phyloP scores from a whole-genome alignment of 2,797 vertebrate genomes.

The Pangasius mekongensis region DNA sequence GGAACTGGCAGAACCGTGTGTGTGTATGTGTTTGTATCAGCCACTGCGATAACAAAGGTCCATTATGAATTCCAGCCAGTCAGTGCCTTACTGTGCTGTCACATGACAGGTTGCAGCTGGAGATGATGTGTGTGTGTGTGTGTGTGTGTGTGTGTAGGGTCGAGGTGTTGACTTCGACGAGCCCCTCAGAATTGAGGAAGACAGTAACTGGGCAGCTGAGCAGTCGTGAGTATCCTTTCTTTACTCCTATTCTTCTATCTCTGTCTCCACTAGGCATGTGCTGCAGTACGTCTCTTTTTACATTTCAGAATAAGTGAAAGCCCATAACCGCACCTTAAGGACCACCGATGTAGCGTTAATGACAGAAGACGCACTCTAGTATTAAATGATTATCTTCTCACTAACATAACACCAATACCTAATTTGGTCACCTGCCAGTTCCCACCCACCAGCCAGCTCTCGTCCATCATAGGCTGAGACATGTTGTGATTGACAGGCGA shows the following conservation, averaged over 20 bases:
- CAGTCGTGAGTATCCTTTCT: constrained; percentile 76
- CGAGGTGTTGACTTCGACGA: constrained; percentile 84
- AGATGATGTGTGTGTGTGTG: constrained; percentile 54
- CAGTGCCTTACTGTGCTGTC: constrained; percentile 47
- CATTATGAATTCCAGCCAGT: constrained; percentile 47
- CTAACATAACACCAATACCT: too few species aligned
- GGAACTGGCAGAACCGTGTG: background rate
- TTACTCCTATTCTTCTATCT: background rate
- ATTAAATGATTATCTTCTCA: too few species aligned
- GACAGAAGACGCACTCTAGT: too few species aligned
- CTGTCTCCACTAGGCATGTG: too few species aligned
- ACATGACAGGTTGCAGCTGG: constrained; percentile 67
- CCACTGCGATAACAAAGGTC: background rate
- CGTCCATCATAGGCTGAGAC: too few species aligned
- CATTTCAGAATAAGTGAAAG: background rate
- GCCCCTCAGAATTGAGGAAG: constrained; percentile 91
- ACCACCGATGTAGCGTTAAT: background rate
- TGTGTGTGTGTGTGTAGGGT: constrained; percentile 73
- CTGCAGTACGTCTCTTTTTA: background rate
- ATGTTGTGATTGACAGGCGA: background rate
- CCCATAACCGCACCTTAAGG: background rate
- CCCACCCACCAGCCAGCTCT: too few species aligned
- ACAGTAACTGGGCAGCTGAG: constrained; percentile 79
- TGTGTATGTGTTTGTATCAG: constrained; percentile 8
- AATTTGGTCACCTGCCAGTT: too few species aligned